These are phyloP conservation scores for Sialis lutaria DNA, from an alignment of 2,888 invertebrate species.

Conservation along the genomic window DNA sequence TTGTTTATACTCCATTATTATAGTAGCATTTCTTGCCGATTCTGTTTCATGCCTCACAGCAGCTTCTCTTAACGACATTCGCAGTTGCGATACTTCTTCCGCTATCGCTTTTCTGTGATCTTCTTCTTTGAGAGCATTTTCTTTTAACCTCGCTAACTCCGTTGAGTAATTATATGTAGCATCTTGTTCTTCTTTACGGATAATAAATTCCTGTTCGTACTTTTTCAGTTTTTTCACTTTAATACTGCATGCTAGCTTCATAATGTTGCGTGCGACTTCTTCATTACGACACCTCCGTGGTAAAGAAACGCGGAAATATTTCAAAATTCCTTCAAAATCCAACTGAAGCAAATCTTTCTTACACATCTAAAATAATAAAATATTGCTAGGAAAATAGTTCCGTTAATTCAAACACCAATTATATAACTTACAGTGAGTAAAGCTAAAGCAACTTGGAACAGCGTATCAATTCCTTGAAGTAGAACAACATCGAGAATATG, in stretches of 20 bases:
- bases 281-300: conserved; percentile 93
- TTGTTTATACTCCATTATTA: conserved; percentile 84
- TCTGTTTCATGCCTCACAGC: conserved; percentile 56
- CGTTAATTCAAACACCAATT: neutral
- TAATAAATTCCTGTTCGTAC: conserved; percentile 80
- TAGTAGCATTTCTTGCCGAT: conserved; percentile 54
- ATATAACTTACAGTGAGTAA: conserved; percentile 54
- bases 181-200: conserved; percentile 49
- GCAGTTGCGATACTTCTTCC: conserved; percentile 37
- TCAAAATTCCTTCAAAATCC: conserved; percentile 95
- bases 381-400: neutral
- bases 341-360: conserved; percentile 78
- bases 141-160: conserved; percentile 35
- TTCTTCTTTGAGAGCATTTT: conserved; percentile 46
- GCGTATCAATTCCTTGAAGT: conserved; percentile 81
- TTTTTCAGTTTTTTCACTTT: conserved; percentile 89
- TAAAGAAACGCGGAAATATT: conserved; percentile 92
- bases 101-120: conserved; percentile 34
- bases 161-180: conserved; percentile 36
- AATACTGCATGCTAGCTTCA: conserved; percentile 77
- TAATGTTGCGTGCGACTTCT: conserved; percentile 71
- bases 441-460: conserved; percentile 93
- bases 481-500: conserved; percentile 95
- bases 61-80: conserved; percentile 60
- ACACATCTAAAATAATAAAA: conserved; percentile 36